Conservation (phyloP, 1,140 invertebrate species). For the Eufriesea mexicana region DNA sequence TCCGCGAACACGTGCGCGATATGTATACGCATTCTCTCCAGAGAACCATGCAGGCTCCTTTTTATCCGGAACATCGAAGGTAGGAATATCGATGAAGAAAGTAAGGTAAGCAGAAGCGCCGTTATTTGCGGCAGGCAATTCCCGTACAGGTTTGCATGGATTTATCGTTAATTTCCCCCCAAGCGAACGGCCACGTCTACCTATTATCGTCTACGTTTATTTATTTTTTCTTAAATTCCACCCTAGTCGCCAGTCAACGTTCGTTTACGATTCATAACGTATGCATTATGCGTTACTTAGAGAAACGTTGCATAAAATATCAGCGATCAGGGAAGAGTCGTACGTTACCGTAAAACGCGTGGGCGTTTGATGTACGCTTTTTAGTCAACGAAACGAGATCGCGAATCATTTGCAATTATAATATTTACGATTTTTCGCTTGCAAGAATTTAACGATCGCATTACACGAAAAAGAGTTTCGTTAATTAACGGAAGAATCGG, state of each 20-base stretch:
- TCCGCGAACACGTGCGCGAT: slow-evolving; percentile 39
- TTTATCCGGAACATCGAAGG: slow-evolving; percentile 53
- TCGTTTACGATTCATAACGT: neutral
- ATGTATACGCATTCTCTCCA: slow-evolving; percentile 33
- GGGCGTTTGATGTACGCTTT: neutral
- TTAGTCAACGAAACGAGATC: too few species aligned
- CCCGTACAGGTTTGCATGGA: slow-evolving; percentile 12
- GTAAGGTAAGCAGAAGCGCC: slow-evolving; percentile 39
- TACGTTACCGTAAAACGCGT: neutral
- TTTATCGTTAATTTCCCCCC: slow-evolving; percentile 39
- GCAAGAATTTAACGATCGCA: neutral
- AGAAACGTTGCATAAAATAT: neutral
- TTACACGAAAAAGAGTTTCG: slow-evolving; percentile 32
- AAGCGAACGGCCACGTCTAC: neutral
- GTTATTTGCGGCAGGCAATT: slow-evolving; percentile 37
- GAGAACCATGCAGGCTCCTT: slow-evolving; percentile 46
- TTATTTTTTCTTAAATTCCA: neutral
- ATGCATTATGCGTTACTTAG: neutral
- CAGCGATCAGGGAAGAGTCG: neutral
- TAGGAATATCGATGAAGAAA: slow-evolving; percentile 63
- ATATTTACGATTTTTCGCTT: slow-evolving; percentile 24
- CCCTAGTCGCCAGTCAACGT: neutral
- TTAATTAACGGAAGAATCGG: slow-evolving; percentile 53
- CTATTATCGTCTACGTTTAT: neutral
- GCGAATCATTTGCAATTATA: slow-evolving; percentile 6